These are phyloP conservation scores for Crossocerus cetratus DNA, from an alignment of 2,888 invertebrate genomes.

Conservation along the genomic window DNA sequence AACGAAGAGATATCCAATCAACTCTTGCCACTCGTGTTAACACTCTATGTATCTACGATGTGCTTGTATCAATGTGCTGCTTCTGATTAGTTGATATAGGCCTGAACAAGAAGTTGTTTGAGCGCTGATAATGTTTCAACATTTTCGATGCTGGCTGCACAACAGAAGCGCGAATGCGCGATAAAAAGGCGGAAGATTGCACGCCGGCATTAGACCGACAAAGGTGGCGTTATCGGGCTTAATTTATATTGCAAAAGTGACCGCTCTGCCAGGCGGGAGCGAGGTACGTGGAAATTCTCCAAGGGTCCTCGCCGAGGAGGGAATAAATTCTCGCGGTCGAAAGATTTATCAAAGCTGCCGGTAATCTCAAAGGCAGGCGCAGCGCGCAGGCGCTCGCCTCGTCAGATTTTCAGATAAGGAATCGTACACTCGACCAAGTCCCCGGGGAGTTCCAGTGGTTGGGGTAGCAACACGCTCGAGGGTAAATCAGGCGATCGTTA, in stretches of 20 bases:
- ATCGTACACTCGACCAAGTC: neutral
- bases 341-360: slow-evolving; percentile 34
- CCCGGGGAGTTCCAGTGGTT: neutral
- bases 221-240: slow-evolving; percentile 54
- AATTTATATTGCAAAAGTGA: slow-evolving; percentile 59
- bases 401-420: slow-evolving; percentile 3
- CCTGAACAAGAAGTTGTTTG: too few species aligned
- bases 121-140: too few species aligned
- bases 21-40: too few species aligned
- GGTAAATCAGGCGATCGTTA: neutral
- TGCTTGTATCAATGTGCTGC: too few species aligned
- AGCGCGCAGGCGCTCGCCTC: neutral
- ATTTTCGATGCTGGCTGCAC: too few species aligned
- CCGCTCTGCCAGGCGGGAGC: slow-evolving; percentile 17
- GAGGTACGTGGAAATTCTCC: slow-evolving; percentile 30
- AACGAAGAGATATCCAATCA: too few species aligned
- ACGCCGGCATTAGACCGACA: slow-evolving; percentile 42
- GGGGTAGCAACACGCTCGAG: neutral
- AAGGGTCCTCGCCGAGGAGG: slow-evolving; percentile 15
- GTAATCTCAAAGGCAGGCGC: slow-evolving; percentile 19
- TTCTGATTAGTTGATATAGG: too few species aligned
- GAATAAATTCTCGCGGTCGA: slow-evolving; percentile 36
- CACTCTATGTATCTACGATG: too few species aligned
- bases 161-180: too few species aligned
- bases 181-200: too few species aligned